A percentile compares a stretch with the other conserved stretches of the same genome.
These are phyloP conservation scores for Theonella swinhoei DNA, from an alignment of 37 sponge, comb jelly and placozoan genomes.

Conservation along the genomic window DNA sequence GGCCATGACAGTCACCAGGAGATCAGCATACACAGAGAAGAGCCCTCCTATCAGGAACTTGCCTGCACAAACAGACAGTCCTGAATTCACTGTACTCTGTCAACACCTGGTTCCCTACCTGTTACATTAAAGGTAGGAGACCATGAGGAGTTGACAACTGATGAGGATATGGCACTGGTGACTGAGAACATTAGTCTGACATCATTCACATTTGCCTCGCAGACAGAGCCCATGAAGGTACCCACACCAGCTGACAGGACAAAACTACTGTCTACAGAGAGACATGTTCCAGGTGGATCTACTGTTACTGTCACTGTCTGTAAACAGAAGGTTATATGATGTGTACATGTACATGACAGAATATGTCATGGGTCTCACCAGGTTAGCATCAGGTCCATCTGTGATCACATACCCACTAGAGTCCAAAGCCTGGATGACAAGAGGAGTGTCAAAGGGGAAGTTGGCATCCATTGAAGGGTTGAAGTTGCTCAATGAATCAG, in stretches of 20 bases:
- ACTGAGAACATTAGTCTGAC: slow-evolving; percentile 37
- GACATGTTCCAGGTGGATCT: slow-evolving; percentile 34
- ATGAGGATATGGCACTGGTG: background rate
- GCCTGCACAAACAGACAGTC: background rate
- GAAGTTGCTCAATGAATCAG: background rate
- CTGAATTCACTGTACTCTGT: background rate
- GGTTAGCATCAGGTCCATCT: slow-evolving; percentile 45
- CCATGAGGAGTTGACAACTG: background rate
- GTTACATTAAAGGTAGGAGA: slow-evolving; percentile 33
- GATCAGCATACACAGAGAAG: background rate
- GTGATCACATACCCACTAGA: slow-evolving; percentile 35
- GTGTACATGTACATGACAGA: background rate
- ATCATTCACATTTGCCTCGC: background rate
- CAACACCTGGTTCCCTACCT: slow-evolving; percentile 12
- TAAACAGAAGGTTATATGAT: background rate
- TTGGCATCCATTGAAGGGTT: slow-evolving; percentile 37
- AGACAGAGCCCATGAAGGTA: slow-evolving; percentile 50
- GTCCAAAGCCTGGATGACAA: slow-evolving; percentile 18
- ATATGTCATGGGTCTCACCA: slow-evolving; percentile 7
- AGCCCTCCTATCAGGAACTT: slow-evolving; percentile 15
- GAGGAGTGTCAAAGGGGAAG: slow-evolving; percentile 42
- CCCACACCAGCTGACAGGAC: slow-evolving; percentile 15
- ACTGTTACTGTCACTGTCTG: slow-evolving; percentile 10
- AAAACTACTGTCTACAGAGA: slow-evolving; percentile 53
- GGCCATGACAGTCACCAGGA: slow-evolving; percentile 3